phyloP scores from a whole-genome alignment of 2,113 vertebrate species.

The Calypte anna region DNA sequence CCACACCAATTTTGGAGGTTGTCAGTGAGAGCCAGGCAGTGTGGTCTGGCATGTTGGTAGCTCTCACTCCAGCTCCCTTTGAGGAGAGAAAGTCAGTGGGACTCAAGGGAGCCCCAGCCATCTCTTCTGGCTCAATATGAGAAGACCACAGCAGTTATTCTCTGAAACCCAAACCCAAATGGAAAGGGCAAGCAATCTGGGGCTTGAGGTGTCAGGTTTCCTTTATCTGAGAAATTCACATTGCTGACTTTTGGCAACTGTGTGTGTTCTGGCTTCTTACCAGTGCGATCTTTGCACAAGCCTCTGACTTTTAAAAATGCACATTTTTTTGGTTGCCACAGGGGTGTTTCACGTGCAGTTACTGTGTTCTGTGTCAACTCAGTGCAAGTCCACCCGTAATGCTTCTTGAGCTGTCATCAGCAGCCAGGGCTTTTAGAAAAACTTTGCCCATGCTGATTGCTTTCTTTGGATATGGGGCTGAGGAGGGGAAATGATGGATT shows the following conservation, averaged over 20 bases:
- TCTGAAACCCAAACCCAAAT: neutral
- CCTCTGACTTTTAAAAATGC: conserved; percentile 14
- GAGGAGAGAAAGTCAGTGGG: neutral
- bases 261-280: neutral
- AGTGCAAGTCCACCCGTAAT: neutral
- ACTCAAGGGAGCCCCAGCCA: neutral
- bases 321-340: neutral
- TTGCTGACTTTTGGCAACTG: conserved; percentile 22
- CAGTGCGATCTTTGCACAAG: neutral
- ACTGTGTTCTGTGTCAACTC: neutral
- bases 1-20: neutral
- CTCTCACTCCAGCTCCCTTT: neutral
- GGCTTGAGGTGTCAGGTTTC: conserved; percentile 10
- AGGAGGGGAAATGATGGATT: neutral
- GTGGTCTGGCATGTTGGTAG: neutral
- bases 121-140: neutral
- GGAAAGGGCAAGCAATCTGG: neutral
- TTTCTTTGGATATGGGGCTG: neutral
- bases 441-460: neutral
- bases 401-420: neutral
- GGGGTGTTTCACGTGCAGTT: neutral
- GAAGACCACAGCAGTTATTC: neutral
- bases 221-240: conserved; percentile 44
- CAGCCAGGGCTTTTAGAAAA: neutral
- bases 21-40: neutral